Percentiles rank a stretch among this genome's conserved stretches.
Evolutionary conservation across 1,140 invertebrate species (phyloP).

Genomic region (Brachionus calyciflorus): DNA sequence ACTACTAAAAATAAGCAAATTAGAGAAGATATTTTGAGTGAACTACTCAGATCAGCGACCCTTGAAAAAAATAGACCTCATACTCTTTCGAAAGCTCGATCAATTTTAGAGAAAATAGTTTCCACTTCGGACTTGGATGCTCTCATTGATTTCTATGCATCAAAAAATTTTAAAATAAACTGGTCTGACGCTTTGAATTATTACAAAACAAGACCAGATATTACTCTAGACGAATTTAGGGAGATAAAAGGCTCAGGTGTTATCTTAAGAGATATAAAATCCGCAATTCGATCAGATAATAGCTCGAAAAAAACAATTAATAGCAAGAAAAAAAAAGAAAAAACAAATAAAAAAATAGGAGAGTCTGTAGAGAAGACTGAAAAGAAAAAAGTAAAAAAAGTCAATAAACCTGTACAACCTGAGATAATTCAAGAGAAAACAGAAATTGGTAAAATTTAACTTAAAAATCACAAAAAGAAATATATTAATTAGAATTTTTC

Average conservation of each 20-base stretch:
- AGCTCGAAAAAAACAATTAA: not conserved
- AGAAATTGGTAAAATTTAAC: no score
- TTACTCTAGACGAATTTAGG: slow-evolving; percentile 1
- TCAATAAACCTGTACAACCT: not conserved
- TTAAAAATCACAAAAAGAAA: no score
- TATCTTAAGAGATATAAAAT: not conserved
- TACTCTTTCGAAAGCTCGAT: not conserved
- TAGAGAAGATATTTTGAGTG: slow-evolving; percentile 5
- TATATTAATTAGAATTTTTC: no score
- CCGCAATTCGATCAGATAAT: not conserved
- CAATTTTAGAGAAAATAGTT: not conserved
- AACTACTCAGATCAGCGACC: slow-evolving; percentile 10
- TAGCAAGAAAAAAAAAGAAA: not conserved
- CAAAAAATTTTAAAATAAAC: slow-evolving; percentile 24
- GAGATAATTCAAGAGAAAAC: not conserved
- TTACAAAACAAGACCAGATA: slow-evolving; percentile 32
- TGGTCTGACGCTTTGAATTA: slow-evolving; percentile 20
- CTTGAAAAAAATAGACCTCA: not conserved
- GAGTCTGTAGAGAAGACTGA: not conserved
- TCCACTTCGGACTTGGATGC: not conserved
- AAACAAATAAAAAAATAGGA: not conserved
- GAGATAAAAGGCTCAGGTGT: not conserved
- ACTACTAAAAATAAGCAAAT: not conserved
- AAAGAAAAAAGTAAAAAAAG: not conserved
- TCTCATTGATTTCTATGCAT: not conserved